A percentile compares a stretch with the other conserved stretches of the same genome.
phyloP scores from a whole-genome alignment of 1,140 invertebrate species.

The Cydia splendana region DNA sequence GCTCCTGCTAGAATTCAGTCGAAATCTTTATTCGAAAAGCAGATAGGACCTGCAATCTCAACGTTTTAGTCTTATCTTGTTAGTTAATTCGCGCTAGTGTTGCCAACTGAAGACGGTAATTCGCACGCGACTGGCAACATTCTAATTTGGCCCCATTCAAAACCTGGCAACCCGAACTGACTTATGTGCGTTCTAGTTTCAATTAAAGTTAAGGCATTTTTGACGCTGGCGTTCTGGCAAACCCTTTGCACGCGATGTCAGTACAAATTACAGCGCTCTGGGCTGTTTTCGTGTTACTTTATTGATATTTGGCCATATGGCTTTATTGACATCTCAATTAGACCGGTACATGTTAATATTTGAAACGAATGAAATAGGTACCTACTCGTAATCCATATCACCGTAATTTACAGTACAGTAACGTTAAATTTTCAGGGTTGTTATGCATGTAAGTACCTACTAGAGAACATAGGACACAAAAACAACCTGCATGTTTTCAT shows the following conservation, averaged over 20 bases:
- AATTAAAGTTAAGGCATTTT: conserved; percentile 8
- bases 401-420: too few species aligned
- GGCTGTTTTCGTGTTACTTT: background rate
- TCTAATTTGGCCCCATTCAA: conserved; percentile 34
- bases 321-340: too few species aligned
- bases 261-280: background rate
- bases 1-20: background rate
- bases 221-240: background rate
- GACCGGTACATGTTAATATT: too few species aligned
- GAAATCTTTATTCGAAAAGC: background rate
- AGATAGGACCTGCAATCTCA: conserved; percentile 13
- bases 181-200: background rate
- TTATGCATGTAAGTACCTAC: too few species aligned
- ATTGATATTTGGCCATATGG: background rate
- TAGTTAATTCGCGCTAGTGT: conserved; percentile 7
- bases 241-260: background rate
- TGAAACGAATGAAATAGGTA: too few species aligned
- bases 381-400: too few species aligned
- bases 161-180: conserved; percentile 5
- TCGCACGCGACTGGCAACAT: conserved; percentile 30
- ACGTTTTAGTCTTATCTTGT: conserved; percentile 12
- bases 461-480: too few species aligned
- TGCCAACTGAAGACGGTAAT: conserved; percentile 9
- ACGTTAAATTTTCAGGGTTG: too few species aligned
- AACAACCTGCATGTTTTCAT: too few species aligned